Conservation (phyloP, 2,113 vertebrate species). For the Actenoides lindsayi region DNA sequence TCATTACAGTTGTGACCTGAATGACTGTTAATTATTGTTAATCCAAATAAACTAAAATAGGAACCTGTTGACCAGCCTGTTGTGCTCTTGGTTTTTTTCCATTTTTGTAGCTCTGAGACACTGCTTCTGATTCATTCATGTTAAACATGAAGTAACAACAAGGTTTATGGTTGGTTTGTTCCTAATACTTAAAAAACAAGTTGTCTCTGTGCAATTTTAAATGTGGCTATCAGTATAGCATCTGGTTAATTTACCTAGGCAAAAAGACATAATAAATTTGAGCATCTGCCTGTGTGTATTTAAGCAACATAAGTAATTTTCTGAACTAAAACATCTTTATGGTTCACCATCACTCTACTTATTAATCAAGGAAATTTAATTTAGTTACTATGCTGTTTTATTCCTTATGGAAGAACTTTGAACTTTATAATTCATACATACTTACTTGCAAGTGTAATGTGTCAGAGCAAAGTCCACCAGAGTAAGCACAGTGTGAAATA, state of each 20-base stretch:
- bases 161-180: not conserved
- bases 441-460: not conserved
- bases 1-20: not conserved
- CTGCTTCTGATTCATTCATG: not conserved
- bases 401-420: constrained; percentile 17
- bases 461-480: constrained; percentile 40
- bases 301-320: not conserved
- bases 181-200: not conserved
- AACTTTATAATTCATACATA: not conserved
- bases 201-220: not conserved
- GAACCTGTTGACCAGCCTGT: not conserved
- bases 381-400: not conserved
- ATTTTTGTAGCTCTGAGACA: not conserved
- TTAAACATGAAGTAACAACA: not conserved
- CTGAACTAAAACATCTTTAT: not conserved
- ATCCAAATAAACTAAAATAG: not conserved
- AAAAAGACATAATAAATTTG: not conserved
- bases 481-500: not conserved
- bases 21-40: not conserved
- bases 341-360: not conserved
- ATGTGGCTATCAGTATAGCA: not conserved
- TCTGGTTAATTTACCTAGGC: not conserved
- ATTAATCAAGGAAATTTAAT: not conserved
- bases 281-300: not conserved
- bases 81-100: not conserved